phyloP scores from a whole-genome alignment of 2,797 vertebrate genomes.

The Phrynocephalus vlangalii region DNA sequence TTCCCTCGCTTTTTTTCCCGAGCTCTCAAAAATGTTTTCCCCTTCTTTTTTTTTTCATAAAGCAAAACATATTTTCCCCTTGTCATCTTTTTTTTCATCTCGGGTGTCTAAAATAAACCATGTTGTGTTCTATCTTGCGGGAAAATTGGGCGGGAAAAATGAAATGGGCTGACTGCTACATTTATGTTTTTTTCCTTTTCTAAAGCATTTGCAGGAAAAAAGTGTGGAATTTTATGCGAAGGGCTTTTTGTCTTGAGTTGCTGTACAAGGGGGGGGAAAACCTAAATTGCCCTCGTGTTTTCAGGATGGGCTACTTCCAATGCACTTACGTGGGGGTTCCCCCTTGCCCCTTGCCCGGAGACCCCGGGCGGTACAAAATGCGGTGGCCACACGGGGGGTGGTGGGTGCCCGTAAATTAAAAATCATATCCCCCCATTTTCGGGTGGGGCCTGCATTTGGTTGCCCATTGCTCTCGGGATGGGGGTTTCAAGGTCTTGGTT shows the following conservation, averaged over 20 bases:
- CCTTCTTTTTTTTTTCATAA: constrained; percentile 49
- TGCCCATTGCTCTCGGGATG: too few species aligned
- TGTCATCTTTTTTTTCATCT: constrained; percentile 50
- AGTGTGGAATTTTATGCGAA: constrained; percentile 15
- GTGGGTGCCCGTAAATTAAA: too few species aligned
- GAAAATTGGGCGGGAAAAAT: constrained; percentile 51
- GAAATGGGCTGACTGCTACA: constrained; percentile 12
- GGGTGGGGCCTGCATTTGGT: too few species aligned
- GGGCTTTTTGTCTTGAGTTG: background rate
- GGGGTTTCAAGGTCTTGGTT: too few species aligned
- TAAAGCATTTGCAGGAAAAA: rapidly evolving
- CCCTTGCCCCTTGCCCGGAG: too few species aligned
- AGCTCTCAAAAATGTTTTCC: constrained; percentile 33
- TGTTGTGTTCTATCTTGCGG: constrained; percentile 34
- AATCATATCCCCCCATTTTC: too few species aligned
- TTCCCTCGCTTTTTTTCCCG: background rate
- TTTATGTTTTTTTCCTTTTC: background rate
- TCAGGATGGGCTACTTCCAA: too few species aligned
- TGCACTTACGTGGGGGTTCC: too few species aligned
- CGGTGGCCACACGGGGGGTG: too few species aligned
- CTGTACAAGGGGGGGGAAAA: background rate
- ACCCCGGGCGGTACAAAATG: too few species aligned
- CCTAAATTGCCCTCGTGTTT: too few species aligned
- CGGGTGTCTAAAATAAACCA: constrained; percentile 19
- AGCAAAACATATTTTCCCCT: constrained; percentile 39